Conservation (phyloP, 2,888 invertebrate species). For the Heliconius ethilla region DNA sequence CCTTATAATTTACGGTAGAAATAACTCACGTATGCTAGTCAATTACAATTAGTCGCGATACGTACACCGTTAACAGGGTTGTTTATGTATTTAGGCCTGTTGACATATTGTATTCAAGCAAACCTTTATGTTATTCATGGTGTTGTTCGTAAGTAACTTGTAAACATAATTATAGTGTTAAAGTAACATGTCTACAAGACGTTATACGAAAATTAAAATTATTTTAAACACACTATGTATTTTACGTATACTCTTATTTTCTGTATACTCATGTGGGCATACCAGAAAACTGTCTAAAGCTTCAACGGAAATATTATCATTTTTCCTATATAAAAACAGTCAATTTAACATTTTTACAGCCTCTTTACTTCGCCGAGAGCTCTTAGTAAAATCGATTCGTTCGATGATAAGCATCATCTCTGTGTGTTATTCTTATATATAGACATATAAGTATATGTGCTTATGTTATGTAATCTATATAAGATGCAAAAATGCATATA, state of each 20-base stretch:
- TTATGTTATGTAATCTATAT: background rate
- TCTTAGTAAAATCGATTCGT: conserved; percentile 13
- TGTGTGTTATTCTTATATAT: background rate
- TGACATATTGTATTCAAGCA: conserved; percentile 16
- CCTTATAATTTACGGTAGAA: background rate
- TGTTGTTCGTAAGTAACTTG: background rate
- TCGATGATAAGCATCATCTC: conserved; percentile 8
- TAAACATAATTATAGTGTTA: background rate
- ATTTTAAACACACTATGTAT: background rate
- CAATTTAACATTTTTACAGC: conserved; percentile 3
- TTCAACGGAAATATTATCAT: background rate
- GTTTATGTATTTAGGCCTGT: conserved; percentile 18
- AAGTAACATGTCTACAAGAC: background rate
- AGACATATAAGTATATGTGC: background rate
- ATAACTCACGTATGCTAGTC: background rate
- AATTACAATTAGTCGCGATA: conserved; percentile 1
- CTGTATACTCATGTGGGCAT: background rate
- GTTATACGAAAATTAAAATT: background rate
- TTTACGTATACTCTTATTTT: background rate
- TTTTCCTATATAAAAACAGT: background rate
- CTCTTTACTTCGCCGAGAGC: background rate
- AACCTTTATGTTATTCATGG: conserved; percentile 3
- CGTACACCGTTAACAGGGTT: background rate
- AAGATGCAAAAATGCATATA: background rate
- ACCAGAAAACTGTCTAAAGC: background rate